Conservation (phyloP, 1,140 invertebrate genomes). For the Chelonus insularis region DNA sequence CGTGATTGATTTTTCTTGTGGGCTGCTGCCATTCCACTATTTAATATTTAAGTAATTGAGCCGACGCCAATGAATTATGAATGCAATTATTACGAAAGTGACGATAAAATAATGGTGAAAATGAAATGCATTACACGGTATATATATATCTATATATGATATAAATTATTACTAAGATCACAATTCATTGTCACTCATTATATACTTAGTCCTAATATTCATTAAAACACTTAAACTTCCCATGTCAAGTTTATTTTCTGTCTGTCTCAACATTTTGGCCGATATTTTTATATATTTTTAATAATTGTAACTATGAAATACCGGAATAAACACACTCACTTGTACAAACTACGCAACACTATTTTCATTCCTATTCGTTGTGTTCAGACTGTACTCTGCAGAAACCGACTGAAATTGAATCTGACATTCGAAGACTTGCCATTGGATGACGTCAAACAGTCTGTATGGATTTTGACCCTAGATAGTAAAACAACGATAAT, state of each 20-base stretch:
- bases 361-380: neutral
- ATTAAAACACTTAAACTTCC: constrained; percentile 20
- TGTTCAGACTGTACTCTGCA: neutral
- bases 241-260: constrained; percentile 10
- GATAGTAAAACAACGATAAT: too few species aligned
- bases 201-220: constrained; percentile 35
- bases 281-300: neutral
- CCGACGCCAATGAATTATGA: too few species aligned
- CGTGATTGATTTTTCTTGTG: constrained; percentile 66
- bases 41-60: constrained; percentile 10
- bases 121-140: neutral
- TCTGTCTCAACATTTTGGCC: constrained; percentile 15
- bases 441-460: neutral
- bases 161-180: constrained; percentile 30
- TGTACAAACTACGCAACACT: too few species aligned
- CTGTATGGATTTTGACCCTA: neutral
- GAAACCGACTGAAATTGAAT: neutral
- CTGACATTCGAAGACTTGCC: neutral
- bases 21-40: constrained; percentile 61
- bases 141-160: neutral
- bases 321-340: too few species aligned
- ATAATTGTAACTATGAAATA: neutral
- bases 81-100: neutral
- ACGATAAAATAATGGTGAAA: neutral
- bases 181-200: constrained; percentile 33